Conservation (phyloP, 2,797 vertebrate genomes). For the Macrochelys suwanniensis region DNA sequence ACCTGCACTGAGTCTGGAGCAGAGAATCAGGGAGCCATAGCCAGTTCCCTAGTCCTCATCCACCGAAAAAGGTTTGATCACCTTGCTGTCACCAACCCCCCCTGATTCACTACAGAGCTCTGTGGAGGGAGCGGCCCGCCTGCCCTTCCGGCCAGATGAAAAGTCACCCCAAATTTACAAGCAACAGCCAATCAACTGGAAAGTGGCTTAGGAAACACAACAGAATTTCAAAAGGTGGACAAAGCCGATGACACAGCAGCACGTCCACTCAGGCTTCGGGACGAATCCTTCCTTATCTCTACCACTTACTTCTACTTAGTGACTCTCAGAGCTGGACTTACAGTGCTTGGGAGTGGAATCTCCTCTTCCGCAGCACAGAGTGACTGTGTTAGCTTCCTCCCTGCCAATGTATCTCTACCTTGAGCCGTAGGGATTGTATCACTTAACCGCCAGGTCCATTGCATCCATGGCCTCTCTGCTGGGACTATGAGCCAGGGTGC, state of each 20-base stretch:
- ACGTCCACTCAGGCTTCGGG: neutral
- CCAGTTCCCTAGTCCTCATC: neutral
- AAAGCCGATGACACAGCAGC: neutral
- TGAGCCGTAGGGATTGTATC: neutral
- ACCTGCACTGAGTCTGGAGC: neutral
- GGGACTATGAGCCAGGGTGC: neutral
- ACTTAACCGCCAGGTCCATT: neutral
- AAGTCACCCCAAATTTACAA: no score
- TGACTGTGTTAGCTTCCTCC: neutral
- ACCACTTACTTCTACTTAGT: no score
- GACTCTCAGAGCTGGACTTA: no score
- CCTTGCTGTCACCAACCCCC: neutral
- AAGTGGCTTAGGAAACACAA: neutral
- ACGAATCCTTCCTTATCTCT: no score
- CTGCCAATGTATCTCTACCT: neutral
- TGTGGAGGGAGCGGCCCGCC: neutral
- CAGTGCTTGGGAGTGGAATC: no score
- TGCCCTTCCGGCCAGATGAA: no score
- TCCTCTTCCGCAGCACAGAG: neutral
- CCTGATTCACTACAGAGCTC: neutral
- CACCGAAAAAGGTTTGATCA: neutral
- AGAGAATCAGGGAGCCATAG: neutral
- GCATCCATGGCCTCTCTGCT: neutral
- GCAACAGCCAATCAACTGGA: no score
- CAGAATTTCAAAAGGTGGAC: neutral